Evolutionary conservation across 2,113 vertebrate species (phyloP), one percentile per base, ranked within the genome.

Genomic region (Spilogale gracilis): DNA sequence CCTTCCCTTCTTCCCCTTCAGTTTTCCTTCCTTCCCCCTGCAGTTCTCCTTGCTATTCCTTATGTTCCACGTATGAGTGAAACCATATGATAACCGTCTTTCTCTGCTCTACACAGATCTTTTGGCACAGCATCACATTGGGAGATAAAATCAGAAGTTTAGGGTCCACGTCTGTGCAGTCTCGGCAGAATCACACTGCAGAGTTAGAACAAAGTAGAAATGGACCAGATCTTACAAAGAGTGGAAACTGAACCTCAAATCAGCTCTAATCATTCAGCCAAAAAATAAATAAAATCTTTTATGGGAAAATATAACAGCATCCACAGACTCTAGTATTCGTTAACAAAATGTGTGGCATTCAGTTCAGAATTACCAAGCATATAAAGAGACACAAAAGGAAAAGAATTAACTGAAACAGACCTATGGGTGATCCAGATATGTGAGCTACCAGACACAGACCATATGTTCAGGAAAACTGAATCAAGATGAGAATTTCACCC

Each of bases 341-440:
- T 90, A 92, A 92, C 16, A 95, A 54, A 78, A 71, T 82, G 32
- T 86, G 52, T 89, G 60, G 38, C 38, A 65, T 95, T 95, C 48
- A 2, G 25, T 63, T 89, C 90, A 78, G 25, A 95, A 86, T 90
- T 76, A 38, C 25, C 32, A 74, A 58, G 23, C 45, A 81, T 58
- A 45, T 88, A 65, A 91, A 74, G 76, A 93, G 54, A 83, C 17
- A 50, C 56, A 74, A 80, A 8, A 74, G 65, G 71, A 76, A 91
- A 95, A 38, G 11, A 91, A 32, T 30, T 32, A 85, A 81, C 27
- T 91, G 52, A 95, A 97, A 86, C 1, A 86, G 65, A 92, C 30
- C 23, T 76, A 61, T 50, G 79, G 7, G 25, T 92, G 58, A 89
- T 82, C 52, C 32, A 63, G 73, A 48, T 82, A 82, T 17, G 9